Percentiles rank a stretch among this genome's conserved stretches.
Evolutionary conservation across 2,797 vertebrate species (phyloP).

Genomic region (Leptodactylus fallax): DNA sequence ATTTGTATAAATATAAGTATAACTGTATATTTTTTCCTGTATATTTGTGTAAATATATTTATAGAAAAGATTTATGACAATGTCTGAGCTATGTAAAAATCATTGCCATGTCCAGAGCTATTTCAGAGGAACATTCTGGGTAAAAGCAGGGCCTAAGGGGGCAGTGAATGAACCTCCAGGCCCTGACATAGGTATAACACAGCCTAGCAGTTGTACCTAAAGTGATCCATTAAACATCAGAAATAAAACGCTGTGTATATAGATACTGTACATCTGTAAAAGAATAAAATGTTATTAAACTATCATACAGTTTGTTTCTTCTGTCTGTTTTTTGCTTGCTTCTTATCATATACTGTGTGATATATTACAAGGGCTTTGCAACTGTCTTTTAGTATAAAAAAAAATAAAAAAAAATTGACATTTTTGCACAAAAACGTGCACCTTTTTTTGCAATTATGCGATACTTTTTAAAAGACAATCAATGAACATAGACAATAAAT

Average conservation of each 20-base stretch:
- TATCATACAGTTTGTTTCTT: not conserved
- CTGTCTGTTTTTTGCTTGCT: not conserved
- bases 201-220: not conserved
- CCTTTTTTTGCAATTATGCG: too few relatives aligned
- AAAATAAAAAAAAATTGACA: too few relatives aligned
- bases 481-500: too few relatives aligned
- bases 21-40: not conserved
- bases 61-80: not conserved
- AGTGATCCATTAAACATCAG: not conserved
- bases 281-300: not conserved
- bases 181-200: not conserved
- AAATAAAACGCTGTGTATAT: not conserved
- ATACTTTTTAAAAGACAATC: too few relatives aligned
- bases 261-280: not conserved
- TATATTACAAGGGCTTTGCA: too few relatives aligned
- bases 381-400: too few relatives aligned
- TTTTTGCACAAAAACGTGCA: too few relatives aligned
- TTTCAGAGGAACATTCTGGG: not conserved
- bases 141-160: not conserved
- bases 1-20: not conserved
- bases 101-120: not conserved
- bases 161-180: not conserved
- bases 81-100: not conserved
- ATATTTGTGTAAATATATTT: slow-evolving; percentile 31
- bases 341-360: not conserved